phyloP scores from a whole-genome alignment of 1,140 invertebrate species.

The Conus ventricosus region DNA sequence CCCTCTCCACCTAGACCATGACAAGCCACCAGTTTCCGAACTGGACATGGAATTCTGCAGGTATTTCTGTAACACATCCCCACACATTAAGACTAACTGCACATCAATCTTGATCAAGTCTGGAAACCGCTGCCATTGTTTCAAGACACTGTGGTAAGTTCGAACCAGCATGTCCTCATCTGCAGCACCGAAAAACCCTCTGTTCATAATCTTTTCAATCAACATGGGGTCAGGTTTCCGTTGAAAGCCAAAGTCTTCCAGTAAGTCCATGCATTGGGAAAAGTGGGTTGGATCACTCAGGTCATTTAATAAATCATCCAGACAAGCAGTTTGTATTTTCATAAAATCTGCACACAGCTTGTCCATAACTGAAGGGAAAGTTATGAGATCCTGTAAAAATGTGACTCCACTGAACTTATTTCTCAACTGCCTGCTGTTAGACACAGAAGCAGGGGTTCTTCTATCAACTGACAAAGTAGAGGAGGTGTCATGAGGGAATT shows the following conservation, averaged over 20 bases:
- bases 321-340: neutral
- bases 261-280: neutral
- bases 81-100: neutral
- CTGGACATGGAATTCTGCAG: neutral
- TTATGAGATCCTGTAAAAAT: neutral
- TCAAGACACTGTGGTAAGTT: neutral
- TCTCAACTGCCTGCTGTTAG: neutral
- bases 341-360: neutral
- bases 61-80: conserved; percentile 17
- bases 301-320: conserved; percentile 13
- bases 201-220: neutral
- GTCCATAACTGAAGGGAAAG: neutral
- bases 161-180: neutral
- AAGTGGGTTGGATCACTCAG: neutral
- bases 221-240: conserved; percentile 8
- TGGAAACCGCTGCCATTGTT: conserved; percentile 32
- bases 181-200: neutral
- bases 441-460: neutral
- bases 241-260: conserved; percentile 4
- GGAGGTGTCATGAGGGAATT: neutral
- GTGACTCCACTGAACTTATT: conserved; percentile 24
- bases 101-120: conserved; percentile 26
- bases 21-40: neutral
- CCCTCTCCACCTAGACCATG: neutral
- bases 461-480: neutral